Percentiles rank a stretch among this genome's conserved stretches.
phyloP scores from a whole-genome alignment of 1,140 invertebrate species.

The Phocides pigmalion region DNA sequence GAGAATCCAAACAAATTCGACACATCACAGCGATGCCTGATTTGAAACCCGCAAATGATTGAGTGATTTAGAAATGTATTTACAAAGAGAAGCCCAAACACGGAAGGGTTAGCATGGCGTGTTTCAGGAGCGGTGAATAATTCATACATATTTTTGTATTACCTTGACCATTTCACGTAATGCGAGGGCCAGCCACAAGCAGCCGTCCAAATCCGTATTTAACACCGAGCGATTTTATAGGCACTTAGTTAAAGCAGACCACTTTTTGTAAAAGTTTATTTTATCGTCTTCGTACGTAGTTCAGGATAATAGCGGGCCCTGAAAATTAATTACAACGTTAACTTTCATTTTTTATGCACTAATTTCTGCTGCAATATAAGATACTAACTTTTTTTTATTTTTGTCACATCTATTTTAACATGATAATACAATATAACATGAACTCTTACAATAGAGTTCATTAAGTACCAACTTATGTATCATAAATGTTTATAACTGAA shows the following conservation, averaged over 20 bases:
- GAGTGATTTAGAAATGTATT: conserved; percentile 77
- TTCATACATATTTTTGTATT: conserved; percentile 75
- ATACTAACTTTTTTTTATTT: not conserved
- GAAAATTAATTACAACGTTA: conserved; percentile 73
- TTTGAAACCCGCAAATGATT: conserved; percentile 44
- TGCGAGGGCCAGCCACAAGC: conserved; percentile 61
- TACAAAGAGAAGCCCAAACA: conserved; percentile 76
- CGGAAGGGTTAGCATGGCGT: conserved; percentile 74
- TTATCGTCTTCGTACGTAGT: conserved; percentile 65
- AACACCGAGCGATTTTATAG: conserved; percentile 61
- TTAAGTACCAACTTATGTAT: no score
- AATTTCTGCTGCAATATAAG: not conserved
- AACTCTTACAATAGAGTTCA: no score
- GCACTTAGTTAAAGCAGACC: conserved; percentile 62
- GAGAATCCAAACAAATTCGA: conserved; percentile 44
- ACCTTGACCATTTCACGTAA: conserved; percentile 82
- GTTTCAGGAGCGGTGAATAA: conserved; percentile 71
- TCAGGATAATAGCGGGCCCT: conserved; percentile 75
- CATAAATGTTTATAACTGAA: no score
- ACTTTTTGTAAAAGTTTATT: conserved; percentile 59
- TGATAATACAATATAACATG: no score
- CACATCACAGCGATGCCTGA: conserved; percentile 34
- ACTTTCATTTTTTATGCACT: conserved; percentile 11
- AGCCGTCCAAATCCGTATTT: conserved; percentile 59
- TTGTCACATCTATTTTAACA: no score